These are phyloP conservation scores for Drosophila rubida DNA, from an alignment of 2,888 invertebrate genomes.

Conservation along the genomic window DNA sequence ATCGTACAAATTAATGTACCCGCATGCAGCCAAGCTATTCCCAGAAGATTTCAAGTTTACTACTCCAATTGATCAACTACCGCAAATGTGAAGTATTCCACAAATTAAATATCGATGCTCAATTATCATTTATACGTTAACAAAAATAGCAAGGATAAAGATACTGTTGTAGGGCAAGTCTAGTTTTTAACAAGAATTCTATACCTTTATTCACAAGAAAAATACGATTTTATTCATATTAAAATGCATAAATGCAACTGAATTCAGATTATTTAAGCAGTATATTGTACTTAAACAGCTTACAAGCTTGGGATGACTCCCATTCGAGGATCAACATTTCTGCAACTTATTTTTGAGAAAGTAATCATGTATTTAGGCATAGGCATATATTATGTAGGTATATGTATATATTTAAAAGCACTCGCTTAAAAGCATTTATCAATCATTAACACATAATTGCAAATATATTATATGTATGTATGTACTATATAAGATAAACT, in stretches of 20 bases:
- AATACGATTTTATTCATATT: conserved; percentile 53
- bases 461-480: conserved; percentile 39
- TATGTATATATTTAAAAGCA: conserved; percentile 50
- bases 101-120: conserved; percentile 55
- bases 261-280: conserved; percentile 10
- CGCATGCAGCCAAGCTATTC: conserved; percentile 95
- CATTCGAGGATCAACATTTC: neutral
- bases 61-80: conserved; percentile 96
- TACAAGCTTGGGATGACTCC: neutral
- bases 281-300: neutral
- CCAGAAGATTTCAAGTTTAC: conserved; percentile 98
- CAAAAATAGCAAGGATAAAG: conserved; percentile 15
- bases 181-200: conserved; percentile 35
- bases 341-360: conserved; percentile 9
- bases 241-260: conserved; percentile 26
- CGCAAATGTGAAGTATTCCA: conserved; percentile 88
- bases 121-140: conserved; percentile 49
- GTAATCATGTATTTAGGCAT: conserved; percentile 38
- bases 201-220: conserved; percentile 41
- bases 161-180: conserved; percentile 25
- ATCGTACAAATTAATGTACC: conserved; percentile 98
- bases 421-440: conserved; percentile 51
- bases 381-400: conserved; percentile 33
- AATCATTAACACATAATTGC: conserved; percentile 42
- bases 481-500: conserved; percentile 25